These are phyloP conservation scores for Euwallacea fornicatus DNA, from an alignment of 1,140 invertebrate species.

Conservation along the genomic window DNA sequence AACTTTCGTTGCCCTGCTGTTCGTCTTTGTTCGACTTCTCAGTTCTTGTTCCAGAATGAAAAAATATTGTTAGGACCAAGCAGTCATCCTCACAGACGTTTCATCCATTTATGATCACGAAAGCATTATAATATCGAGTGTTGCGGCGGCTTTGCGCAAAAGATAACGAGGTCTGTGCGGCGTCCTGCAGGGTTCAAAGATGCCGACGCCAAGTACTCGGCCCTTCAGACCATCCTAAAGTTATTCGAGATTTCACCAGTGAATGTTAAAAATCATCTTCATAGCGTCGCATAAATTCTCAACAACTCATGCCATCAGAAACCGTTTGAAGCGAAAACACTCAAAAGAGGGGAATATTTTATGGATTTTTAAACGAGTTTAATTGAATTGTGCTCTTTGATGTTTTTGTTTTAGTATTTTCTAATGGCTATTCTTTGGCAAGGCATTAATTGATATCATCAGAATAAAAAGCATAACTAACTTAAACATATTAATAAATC, in stretches of 20 bases:
- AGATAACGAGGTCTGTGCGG: neutral
- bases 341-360: too few species aligned
- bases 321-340: too few species aligned
- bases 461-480: too few species aligned
- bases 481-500: too few species aligned
- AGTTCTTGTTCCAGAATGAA: neutral
- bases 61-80: neutral
- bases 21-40: too few species aligned
- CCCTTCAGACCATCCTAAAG: neutral
- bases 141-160: neutral
- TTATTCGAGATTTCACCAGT: neutral
- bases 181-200: neutral
- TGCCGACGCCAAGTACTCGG: neutral
- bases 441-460: too few species aligned
- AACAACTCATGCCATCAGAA: too few species aligned
- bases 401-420: too few species aligned
- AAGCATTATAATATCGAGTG: conserved; percentile 1
- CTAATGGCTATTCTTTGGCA: too few species aligned
- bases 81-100: neutral
- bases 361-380: too few species aligned
- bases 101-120: neutral
- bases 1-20: neutral
- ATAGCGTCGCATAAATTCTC: neutral
- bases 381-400: too few species aligned
- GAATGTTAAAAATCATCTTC: conserved; percentile 1